These are phyloP conservation scores for Propithecus coquereli DNA, from an alignment of 2,113 vertebrate genomes.

Conservation along the genomic window DNA sequence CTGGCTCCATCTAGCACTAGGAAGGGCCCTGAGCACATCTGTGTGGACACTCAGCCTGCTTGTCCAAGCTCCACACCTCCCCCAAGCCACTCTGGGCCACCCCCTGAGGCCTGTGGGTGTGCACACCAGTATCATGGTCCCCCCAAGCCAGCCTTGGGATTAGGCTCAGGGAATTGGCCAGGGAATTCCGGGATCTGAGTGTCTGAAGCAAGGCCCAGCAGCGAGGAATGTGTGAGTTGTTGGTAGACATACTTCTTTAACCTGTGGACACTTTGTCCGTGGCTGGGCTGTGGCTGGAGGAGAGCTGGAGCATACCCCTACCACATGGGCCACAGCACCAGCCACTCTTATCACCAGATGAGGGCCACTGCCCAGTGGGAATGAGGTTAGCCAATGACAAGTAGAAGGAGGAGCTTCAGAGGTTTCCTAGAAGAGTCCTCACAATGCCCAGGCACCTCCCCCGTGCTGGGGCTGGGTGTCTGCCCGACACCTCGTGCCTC, in stretches of 20 bases:
- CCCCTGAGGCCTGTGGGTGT: background rate
- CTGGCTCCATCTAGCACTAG: background rate
- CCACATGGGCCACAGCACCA: too few relatives aligned
- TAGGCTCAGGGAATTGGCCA: background rate
- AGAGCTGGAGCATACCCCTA: background rate
- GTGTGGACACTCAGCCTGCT: background rate
- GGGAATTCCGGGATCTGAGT: background rate
- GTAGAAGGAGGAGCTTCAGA: background rate
- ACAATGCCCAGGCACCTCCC: background rate
- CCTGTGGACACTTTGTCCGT: rapidly evolving
- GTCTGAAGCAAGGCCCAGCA: background rate
- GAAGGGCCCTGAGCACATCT: background rate
- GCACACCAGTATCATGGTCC: background rate
- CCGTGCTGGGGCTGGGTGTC: background rate
- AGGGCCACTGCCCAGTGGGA: background rate
- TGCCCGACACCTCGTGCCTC: background rate
- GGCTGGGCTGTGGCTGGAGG: background rate
- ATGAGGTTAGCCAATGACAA: background rate
- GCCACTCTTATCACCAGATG: background rate
- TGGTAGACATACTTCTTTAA: background rate
- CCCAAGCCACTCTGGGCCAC: background rate
- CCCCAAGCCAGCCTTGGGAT: background rate
- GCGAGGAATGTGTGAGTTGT: background rate
- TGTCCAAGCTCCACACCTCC: background rate
- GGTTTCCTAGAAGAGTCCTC: constrained; percentile 44